A percentile compares a stretch with the other conserved stretches of the same genome.
phyloP scores from a whole-genome alignment of 2,888 invertebrate genomes.

The Rhagonycha fulva region DNA sequence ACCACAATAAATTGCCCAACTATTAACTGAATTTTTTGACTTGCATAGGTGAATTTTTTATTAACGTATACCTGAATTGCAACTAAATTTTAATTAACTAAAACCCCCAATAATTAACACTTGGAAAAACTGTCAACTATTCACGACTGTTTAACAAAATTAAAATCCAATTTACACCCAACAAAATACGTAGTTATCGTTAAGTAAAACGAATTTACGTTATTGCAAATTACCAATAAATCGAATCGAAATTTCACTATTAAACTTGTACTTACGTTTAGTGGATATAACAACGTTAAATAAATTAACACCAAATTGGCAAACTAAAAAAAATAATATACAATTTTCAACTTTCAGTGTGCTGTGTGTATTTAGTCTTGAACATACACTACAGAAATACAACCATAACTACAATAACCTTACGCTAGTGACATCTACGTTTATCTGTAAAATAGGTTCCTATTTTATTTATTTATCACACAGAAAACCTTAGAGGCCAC shows the following conservation, averaged over 20 bases:
- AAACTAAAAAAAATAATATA: slow-evolving; percentile 22
- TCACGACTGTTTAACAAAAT: slow-evolving; percentile 41
- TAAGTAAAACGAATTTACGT: slow-evolving; percentile 17
- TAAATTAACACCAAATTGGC: slow-evolving; percentile 18
- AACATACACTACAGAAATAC: slow-evolving; percentile 7
- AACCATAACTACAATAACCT: not conserved
- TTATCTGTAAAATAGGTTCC: not conserved
- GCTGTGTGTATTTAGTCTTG: slow-evolving; percentile 19
- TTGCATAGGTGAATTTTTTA: not conserved
- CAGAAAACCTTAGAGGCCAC: not conserved
- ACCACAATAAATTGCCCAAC: slow-evolving; percentile 31
- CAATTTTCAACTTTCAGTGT: slow-evolving; percentile 24
- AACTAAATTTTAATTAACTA: not conserved
- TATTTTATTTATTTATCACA: not conserved
- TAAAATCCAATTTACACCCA: slow-evolving; percentile 50
- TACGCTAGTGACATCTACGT: not conserved
- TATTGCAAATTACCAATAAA: not conserved
- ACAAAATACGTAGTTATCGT: slow-evolving; percentile 36
- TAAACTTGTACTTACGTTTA: not conserved
- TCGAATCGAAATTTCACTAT: not conserved
- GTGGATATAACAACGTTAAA: slow-evolving; percentile 1
- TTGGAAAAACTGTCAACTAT: slow-evolving; percentile 43
- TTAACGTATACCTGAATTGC: not conserved
- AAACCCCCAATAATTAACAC: not conserved
- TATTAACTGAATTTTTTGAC: not conserved